Evolutionary conservation across 2,113 vertebrate species (phyloP), one percentile per base, ranked within the genome.

Genomic region (Lagenorhynchus albirostris): DNA sequence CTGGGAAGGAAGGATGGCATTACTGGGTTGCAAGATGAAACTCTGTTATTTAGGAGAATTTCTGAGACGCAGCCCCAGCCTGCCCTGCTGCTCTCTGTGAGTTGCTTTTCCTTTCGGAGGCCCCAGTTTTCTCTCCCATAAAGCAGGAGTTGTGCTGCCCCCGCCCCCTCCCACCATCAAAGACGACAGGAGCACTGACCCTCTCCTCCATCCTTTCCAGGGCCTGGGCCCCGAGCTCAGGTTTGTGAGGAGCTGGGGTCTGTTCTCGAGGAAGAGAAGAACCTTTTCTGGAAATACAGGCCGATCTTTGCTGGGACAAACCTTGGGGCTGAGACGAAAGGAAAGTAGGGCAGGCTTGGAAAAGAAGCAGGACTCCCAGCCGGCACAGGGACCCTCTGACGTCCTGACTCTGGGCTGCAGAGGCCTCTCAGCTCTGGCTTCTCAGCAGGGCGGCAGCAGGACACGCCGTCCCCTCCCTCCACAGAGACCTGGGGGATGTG

Each of bases 261-360:
- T 97, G 77, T 89, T 93, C 81, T 96, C 70, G 62, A 67, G 36
- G 44, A 88, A 63, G 68, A 87, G 60, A 60, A 81, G 50, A 94
- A 47, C 47, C 1, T 47, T 82, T 60, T 91, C 90, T 96, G 92
- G 71, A 89, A 73, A 93, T 13, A 31, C 50, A 63, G 58, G 55
- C 55, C 11, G 5, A 11, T 38, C 65, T 58, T 62, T 31, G 67
- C 47, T 12, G 58, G 50, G 67, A 26, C 81, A 55, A 38, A 87
- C 31, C 77, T 20, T 23, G 21, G 26, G 31, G 77, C 18, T 6
- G 87, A 55, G 50, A 36, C 50, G 47, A 13, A 38, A 41, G 36
- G 55, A 60, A 44, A 26, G 6, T 1, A 21, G 44, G 47, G 44
- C 8, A 9, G 73, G n/a, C 44, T 10, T 21, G 20, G 76, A 31